Base-by-base conservation (phyloP, 2,113 vertebrate genomes). In the Leucopsar rothschildi region DNA sequence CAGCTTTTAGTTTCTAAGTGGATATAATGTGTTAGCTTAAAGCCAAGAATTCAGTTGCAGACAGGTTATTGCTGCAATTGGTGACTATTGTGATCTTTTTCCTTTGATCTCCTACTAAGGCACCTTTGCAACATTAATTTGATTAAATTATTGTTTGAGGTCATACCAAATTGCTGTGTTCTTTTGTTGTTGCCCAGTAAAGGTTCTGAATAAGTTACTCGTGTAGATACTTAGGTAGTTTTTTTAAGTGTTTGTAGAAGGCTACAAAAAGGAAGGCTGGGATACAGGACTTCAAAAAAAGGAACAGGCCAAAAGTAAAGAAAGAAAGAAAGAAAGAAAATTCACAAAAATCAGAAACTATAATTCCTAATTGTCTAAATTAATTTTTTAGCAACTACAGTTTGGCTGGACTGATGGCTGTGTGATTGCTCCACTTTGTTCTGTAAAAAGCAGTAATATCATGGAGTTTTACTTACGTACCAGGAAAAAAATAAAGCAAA, bases 291-390 rank as follows among this genome's bases (percentile, higher is more conserved):
- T 83, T 90, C 12, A 56, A 29, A 77, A 40, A 86, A 37, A 40
- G 47, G 35, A 61, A 65, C 7, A 73, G 68, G 66, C 27, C 22
- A 84, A 60, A 88, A 86, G 71, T 37, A 37, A 37, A 37, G 56
- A 66, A 12, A 53, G n/a, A 44, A 37, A 53, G n/a, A 44, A 37
- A 11, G 77, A 91, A 39, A 12, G 79, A 92, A 82, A 59, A 84
- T 47, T 31, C 6, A 12, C 70, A 86, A 87, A 96, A 96, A 71
- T 89, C 64, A 89, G 65, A 85, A 93, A 69, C 53, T 40, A 28
- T 90, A 88, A 86, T 96, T 81, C 50, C 89, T 96, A 88, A 52
- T 75, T 90, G 52, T 87, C 78, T 96, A 61, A 95, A 94, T 92
- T 87, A 2, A 9, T 81, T 93, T 94, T 93, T 5, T 24, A 86